Evolutionary conservation across 2,888 invertebrate species (phyloP), one percentile per base, ranked within the genome.

Genomic region (Polydrusus cervinus): DNA sequence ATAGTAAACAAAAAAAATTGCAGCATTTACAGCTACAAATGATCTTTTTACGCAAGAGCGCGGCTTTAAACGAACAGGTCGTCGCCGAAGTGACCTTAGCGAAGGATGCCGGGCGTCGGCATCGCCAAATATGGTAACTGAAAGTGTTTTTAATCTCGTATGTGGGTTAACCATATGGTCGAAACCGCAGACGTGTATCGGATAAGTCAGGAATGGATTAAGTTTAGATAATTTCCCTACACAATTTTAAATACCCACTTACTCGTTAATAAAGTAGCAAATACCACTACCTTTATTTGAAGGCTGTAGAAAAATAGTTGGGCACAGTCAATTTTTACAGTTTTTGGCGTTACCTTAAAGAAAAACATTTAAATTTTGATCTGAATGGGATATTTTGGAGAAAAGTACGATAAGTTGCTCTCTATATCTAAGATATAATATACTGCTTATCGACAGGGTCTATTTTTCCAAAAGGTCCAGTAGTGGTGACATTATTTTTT

Each of bases 141-240:
- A 82, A 82, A 83, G 81, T 82, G 83, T 83, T 82, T 81, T 81
- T 79, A 74, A 80, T 80, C 78, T 75, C 75, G 72, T 76, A 82
- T 82, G 82, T 82, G 81, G 82, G 82, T 81, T 82, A 80, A 80
- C 78, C 82, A 82, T 82, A 82, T 82, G 82, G 82, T 80, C 80
- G 75, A 49, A 76, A 68, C 64, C 57, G 55, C 73, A 51, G 43
- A 69, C 71, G 71, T 75, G 65, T 75, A 71, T 71, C 51, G 70
- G 65, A 53, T 45, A 43, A 60, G 38, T 60, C 74, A 74, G 74
- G 64, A 62, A 55, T 47, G 74, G 62, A 62, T 40, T 67, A 10
- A 11, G 57, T 6, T 18, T 25, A 34, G 25, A n/a, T 55, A n/a
- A 30, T 25, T 25, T 51, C 10, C 9, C 13, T 18, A 6, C 5